Conservation (phyloP, 2,797 vertebrate species). For the Hippoglossus hippoglossus region DNA sequence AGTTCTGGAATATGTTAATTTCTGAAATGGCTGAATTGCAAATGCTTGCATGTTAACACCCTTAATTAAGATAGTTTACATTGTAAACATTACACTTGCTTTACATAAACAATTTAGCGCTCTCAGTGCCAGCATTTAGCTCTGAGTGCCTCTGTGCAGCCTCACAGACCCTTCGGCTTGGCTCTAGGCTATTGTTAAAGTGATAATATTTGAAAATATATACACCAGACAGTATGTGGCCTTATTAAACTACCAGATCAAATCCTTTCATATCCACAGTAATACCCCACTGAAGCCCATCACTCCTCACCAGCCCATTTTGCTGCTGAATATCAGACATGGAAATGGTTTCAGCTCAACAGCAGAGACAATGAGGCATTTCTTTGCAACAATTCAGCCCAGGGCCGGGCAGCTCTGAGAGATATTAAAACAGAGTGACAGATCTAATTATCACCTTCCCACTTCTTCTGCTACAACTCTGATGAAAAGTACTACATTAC, state of each 20-base stretch:
- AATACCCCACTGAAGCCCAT: constrained; percentile 33
- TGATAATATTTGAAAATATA: background rate
- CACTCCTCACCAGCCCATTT: constrained; percentile 73
- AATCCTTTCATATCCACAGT: constrained; percentile 28
- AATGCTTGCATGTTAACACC: background rate
- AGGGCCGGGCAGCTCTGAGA: constrained; percentile 36
- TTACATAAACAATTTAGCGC: background rate
- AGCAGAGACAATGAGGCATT: constrained; percentile 66
- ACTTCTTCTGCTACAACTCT: constrained; percentile 52
- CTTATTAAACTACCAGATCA: constrained; percentile 1
- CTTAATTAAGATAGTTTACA: background rate
- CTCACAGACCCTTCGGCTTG: background rate
- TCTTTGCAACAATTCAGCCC: constrained; percentile 65
- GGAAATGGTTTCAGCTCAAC: constrained; percentile 33
- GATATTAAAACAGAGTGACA: constrained; percentile 80
- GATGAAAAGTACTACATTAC: constrained; percentile 71
- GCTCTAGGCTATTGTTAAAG: background rate
- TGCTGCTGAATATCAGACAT: constrained; percentile 19
- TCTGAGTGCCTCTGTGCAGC: background rate
- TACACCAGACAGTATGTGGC: background rate
- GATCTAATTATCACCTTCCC: constrained; percentile 81
- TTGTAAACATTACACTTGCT: background rate
- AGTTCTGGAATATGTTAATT: no score
- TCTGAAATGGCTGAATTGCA: background rate
- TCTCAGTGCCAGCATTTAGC: background rate